phyloP scores from a whole-genome alignment of 2,888 invertebrate genomes.

The Rhorus exstirpatorius region DNA sequence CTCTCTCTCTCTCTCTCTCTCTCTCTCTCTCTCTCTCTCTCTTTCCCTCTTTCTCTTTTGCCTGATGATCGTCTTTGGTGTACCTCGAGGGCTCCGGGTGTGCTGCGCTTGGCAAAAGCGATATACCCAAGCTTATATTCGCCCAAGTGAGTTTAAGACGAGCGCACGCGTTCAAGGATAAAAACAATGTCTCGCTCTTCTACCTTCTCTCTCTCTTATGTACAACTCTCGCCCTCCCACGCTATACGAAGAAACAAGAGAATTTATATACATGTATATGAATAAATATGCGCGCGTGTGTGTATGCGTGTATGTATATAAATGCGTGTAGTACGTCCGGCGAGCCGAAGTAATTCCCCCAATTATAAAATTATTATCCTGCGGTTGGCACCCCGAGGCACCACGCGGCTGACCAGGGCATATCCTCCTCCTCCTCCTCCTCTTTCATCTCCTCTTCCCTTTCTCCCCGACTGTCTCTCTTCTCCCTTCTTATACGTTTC shows the following conservation, averaged over 20 bases:
- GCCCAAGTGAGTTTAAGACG: constrained; percentile 31
- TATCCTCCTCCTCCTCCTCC: constrained; percentile 68
- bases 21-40: constrained; percentile 19
- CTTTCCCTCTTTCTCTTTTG: constrained; percentile 27
- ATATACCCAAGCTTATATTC: constrained; percentile 53
- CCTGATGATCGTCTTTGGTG: constrained; percentile 58
- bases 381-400: constrained; percentile 85
- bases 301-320: constrained; percentile 51
- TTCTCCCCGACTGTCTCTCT: constrained; percentile 59
- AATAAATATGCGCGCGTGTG: not conserved
- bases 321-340: constrained; percentile 77
- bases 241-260: constrained; percentile 75
- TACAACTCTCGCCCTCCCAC: constrained; percentile 81
- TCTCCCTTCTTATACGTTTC: constrained; percentile 43
- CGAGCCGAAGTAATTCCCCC: constrained; percentile 85
- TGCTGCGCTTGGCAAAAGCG: constrained; percentile 53
- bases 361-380: constrained; percentile 86
- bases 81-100: constrained; percentile 66
- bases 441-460: constrained; percentile 60
- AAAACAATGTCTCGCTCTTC: constrained; percentile 81
- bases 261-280: not conserved
- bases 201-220: constrained; percentile 30
- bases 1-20: constrained; percentile 12
- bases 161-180: constrained; percentile 73
- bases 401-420: constrained; percentile 80